phyloP scores from a whole-genome alignment of 1,140 invertebrate genomes.

The Lysiphlebus fabarum region DNA sequence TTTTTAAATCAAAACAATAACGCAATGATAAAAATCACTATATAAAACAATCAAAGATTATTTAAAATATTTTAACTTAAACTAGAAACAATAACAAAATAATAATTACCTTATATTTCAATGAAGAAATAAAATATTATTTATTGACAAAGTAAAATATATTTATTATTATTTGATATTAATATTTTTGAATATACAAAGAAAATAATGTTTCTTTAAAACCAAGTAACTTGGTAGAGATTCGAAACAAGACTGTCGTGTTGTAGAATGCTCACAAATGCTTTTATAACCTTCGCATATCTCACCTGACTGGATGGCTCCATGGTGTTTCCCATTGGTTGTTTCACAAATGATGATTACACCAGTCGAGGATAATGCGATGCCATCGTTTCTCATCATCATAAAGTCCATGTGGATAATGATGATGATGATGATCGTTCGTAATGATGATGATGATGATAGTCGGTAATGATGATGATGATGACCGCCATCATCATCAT shows the following conservation, averaged over 20 bases:
- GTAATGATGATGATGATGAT: slow-evolving; percentile 24
- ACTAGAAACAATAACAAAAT: too few relatives aligned
- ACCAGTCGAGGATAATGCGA: slow-evolving; percentile 18
- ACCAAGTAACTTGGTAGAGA: slow-evolving; percentile 16
- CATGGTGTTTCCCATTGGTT: slow-evolving; percentile 28
- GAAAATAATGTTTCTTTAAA: too few relatives aligned
- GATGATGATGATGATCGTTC: slow-evolving; percentile 25
- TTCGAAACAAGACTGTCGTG: slow-evolving; percentile 31
- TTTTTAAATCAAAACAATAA: slow-evolving; percentile 16
- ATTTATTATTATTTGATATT: too few relatives aligned
- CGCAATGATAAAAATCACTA: too few relatives aligned
- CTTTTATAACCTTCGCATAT: slow-evolving; percentile 30
- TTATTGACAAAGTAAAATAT: too few relatives aligned
- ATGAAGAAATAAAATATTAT: too few relatives aligned
- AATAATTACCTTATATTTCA: too few relatives aligned
- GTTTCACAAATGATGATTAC: slow-evolving; percentile 32
- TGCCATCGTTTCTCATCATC: slow-evolving; percentile 1
- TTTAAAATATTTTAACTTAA: too few relatives aligned
- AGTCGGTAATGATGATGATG: slow-evolving; percentile 26
- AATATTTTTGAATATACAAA: too few relatives aligned
- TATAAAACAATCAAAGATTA: slow-evolving; percentile 4
- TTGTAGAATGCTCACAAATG: slow-evolving; percentile 16
- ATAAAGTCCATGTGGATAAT: slow-evolving; percentile 9
- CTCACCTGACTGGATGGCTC: slow-evolving; percentile 16
- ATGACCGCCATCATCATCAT: slow-evolving; percentile 25